Evolutionary conservation across 1,140 invertebrate genomes (phyloP), one percentile per base, ranked within the genome.

Genomic region (Drosophila varians): DNA sequence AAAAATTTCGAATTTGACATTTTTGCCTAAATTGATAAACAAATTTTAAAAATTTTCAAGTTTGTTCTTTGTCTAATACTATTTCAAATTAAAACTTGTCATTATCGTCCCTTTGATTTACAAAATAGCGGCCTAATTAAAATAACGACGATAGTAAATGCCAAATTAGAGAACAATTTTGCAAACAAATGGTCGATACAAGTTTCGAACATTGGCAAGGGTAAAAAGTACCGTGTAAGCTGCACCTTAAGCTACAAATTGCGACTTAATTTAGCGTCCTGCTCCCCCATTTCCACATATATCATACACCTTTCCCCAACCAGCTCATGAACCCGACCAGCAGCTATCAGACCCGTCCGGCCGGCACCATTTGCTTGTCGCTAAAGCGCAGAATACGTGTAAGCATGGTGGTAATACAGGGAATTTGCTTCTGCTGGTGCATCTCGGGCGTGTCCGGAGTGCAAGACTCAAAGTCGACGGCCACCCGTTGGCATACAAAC

Each of bases 351-450:
- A 66, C 65, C 38, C 82, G 77, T 71, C 74, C 77, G 16, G 77
- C 74, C 5, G 72, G 53, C 18, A 51, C 31, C 19, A 73, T 34
- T 28, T 70, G 74, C 84, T 94, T 94, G 58, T 93, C 92, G 51
- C 91, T 92, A 89, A 96, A 96, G 65, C 94, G 92, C 48, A 96
- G 92, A 70, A 96, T 91, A 87, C 98, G 94, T 9, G 98, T 99
- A 1, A 99, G 92, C 95, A 98, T 99, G 47, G 96, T 96, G 0
- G 97, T 98, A 42, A 98, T 95, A 80, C 96, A 98, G 1, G 98
- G 98, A 61, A 99, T 97, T 92, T 99, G 98, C 91, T 99, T 99
- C 88, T 98, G 97, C 62, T 95, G 94, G 90, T 98, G 96, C 97
- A 98, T 98, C 12, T 93, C 92, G 0, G 93, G 92, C 69, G 95